phyloP scores from a whole-genome alignment of 2,797 vertebrate species.

The Sardinella longiceps region DNA sequence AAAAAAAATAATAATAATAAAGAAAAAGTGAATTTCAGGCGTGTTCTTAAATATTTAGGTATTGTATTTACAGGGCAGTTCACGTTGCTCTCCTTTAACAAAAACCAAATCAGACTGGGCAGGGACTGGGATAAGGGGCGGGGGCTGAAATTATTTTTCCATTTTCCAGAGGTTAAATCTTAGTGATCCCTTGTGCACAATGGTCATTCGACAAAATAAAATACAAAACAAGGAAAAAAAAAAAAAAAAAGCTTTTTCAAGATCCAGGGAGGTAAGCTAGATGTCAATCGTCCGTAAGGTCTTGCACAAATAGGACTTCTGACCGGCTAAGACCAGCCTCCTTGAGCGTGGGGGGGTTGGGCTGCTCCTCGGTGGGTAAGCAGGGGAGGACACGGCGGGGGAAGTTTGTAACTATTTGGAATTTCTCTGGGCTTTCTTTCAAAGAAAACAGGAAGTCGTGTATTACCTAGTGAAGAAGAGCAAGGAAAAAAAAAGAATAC shows the following conservation, averaged over 20 bases:
- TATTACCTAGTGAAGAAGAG: constrained; percentile 82
- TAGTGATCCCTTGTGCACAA: constrained; percentile 87
- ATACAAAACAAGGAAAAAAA: constrained; percentile 65
- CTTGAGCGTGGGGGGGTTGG: constrained; percentile 93
- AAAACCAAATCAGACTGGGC: constrained; percentile 58
- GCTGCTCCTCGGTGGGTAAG: constrained; percentile 90
- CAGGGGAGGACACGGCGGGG: constrained; percentile 96
- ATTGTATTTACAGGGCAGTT: constrained; percentile 79
- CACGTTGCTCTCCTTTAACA: constrained; percentile 64
- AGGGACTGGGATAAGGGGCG: constrained; percentile 58
- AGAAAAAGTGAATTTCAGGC: constrained; percentile 55
- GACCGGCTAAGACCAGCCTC: constrained; percentile 97
- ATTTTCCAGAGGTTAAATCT: constrained; percentile 80
- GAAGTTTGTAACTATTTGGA: constrained; percentile 97
- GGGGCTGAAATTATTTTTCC: constrained; percentile 74
- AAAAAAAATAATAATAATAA: constrained; percentile 52
- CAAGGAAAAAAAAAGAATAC: background rate
- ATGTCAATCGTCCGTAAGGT: constrained; percentile 98
- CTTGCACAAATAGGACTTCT: constrained; percentile 99
- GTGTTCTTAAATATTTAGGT: constrained; percentile 71
- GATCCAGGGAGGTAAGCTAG: constrained; percentile 67
- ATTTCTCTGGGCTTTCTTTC: constrained; percentile 98
- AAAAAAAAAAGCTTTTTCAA: constrained; percentile 58
- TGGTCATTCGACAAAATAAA: constrained; percentile 86
- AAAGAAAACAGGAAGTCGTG: constrained; percentile 98